A percentile compares a stretch with the other conserved stretches of the same genome.
Conservation (phyloP, 1,140 invertebrate species). For the Ceratosolen fusciceps region DNA sequence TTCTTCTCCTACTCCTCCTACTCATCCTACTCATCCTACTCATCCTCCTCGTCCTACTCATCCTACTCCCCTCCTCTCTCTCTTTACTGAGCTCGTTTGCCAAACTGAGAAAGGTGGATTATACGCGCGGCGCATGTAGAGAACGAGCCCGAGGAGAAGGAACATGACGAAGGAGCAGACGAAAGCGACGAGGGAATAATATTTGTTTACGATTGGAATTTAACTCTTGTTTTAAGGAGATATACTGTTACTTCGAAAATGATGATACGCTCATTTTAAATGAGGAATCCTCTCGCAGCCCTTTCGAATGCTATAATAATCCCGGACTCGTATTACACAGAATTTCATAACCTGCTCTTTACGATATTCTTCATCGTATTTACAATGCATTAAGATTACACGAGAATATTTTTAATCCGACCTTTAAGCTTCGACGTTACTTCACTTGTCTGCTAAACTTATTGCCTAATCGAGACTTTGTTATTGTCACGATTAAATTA, state of each 20-base stretch:
- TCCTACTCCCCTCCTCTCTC: background rate
- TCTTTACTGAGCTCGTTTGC: conserved; percentile 41
- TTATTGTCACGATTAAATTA: too few relatives aligned
- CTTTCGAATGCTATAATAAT: background rate
- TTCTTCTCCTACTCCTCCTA: background rate
- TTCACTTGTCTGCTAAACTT: too few relatives aligned
- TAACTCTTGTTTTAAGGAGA: conserved; percentile 35
- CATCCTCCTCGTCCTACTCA: background rate
- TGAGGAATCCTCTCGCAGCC: background rate
- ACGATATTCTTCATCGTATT: background rate
- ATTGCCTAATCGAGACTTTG: too few relatives aligned
- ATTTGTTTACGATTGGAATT: conserved; percentile 43
- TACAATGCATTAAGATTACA: background rate
- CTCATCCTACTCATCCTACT: conserved; percentile 7
- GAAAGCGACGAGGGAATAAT: conserved; percentile 17
- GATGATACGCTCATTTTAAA: conserved; percentile 24
- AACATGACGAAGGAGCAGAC: background rate
- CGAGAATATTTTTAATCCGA: background rate
- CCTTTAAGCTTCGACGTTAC: too few relatives aligned
- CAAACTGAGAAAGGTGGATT: conserved; percentile 29
- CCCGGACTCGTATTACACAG: background rate
- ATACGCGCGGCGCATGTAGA: background rate
- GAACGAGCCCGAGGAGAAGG: background rate
- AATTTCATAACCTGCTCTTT: background rate
- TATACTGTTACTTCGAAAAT: conserved; percentile 18